Conservation (phyloP, 2,797 vertebrate species). For the Acanthis flammea region DNA sequence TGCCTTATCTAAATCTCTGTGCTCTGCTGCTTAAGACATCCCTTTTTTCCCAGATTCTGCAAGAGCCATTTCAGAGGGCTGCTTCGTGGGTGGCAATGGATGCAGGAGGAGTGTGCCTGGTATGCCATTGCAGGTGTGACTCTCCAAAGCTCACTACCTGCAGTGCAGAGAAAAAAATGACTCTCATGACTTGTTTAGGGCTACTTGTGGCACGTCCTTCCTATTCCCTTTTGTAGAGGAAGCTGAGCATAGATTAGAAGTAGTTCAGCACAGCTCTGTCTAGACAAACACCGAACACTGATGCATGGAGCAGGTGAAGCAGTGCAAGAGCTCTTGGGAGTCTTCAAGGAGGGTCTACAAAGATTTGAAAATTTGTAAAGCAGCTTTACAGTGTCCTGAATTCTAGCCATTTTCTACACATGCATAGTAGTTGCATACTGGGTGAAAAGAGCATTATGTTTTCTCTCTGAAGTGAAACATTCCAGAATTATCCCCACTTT, state of each 20-base stretch:
- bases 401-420: not conserved
- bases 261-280: not conserved
- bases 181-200: not conserved
- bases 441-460: not conserved
- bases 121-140: not conserved
- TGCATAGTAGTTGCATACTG: fast-evolving
- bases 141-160: not conserved
- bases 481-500: not conserved
- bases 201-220: not conserved
- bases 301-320: not conserved
- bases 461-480: not conserved
- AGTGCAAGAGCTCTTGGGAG: not conserved
- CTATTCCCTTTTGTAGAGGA: not conserved
- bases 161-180: not conserved
- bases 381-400: not conserved
- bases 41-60: not conserved
- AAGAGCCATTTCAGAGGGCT: not conserved
- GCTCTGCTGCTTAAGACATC: not conserved
- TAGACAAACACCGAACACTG: not conserved
- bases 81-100: not conserved
- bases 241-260: not conserved
- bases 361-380: not conserved
- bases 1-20: not conserved
- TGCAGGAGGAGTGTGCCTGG: not conserved
- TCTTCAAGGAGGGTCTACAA: not conserved